Evolutionary conservation across 37 sponge, comb jelly and placozoan genomes (phyloP).

Genomic region (Amphimedon queenslandica): DNA sequence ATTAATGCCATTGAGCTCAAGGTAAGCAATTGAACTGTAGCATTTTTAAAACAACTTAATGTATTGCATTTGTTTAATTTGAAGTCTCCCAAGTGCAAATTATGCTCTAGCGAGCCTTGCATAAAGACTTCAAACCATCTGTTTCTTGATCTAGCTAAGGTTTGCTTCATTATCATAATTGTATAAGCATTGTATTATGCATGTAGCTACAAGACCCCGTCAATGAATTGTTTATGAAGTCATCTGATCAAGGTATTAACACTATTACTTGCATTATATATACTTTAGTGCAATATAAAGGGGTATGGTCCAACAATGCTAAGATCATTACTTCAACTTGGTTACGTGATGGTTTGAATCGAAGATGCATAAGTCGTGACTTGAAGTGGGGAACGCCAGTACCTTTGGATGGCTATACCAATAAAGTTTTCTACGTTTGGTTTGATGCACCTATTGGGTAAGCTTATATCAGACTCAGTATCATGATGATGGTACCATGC

Average conservation of each 20-base stretch:
- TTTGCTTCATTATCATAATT: background rate
- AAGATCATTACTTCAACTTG: constrained; percentile 70
- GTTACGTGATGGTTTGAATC: constrained; percentile 72
- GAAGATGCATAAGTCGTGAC: constrained; percentile 78
- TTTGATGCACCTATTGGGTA: constrained; percentile 90
- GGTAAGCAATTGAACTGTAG: background rate
- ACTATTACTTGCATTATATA: background rate
- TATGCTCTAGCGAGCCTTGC: constrained; percentile 49
- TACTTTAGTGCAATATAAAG: constrained; percentile 8
- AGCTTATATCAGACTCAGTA: background rate
- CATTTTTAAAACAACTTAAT: background rate
- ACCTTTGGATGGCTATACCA: constrained; percentile 76
- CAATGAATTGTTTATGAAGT: constrained; percentile 20
- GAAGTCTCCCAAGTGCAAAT: constrained; percentile 61
- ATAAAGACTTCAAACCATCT: constrained; percentile 67
- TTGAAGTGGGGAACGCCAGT: constrained; percentile 91
- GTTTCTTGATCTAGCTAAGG: constrained; percentile 66
- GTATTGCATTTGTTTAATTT: background rate
- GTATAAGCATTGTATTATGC: background rate
- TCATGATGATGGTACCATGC: background rate
- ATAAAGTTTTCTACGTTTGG: constrained; percentile 93
- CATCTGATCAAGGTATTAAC: constrained; percentile 22
- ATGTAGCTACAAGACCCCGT: constrained; percentile 24
- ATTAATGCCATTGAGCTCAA: constrained; percentile 79
- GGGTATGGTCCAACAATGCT: constrained; percentile 58